These are phyloP conservation scores for Euwallacea similis DNA, from an alignment of 1,140 invertebrate species.

Conservation along the genomic window DNA sequence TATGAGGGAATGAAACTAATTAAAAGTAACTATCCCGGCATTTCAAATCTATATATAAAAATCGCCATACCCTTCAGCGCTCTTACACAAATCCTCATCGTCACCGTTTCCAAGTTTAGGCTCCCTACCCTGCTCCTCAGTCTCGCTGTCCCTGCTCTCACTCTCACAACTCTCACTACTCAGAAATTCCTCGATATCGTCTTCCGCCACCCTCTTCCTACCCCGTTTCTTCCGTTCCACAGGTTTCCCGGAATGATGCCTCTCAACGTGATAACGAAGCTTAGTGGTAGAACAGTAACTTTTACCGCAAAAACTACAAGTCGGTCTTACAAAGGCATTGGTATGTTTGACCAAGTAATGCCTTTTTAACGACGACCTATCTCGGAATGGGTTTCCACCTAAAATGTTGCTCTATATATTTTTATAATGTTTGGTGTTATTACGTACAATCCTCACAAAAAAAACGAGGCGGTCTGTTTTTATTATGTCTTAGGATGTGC, in stretches of 20 bases:
- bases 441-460: conserved; percentile 27
- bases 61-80: too few relatives aligned
- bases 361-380: conserved; percentile 20
- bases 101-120: too few relatives aligned
- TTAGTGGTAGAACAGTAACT: conserved; percentile 25
- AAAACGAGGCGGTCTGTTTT: conserved; percentile 22
- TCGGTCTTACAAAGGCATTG: conserved; percentile 12
- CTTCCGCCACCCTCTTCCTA: background rate
- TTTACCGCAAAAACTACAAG: conserved; percentile 21
- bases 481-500: conserved; percentile 41
- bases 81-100: background rate
- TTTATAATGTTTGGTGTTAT: background rate
- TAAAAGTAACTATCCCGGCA: too few relatives aligned
- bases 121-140: background rate
- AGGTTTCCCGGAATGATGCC: conserved; percentile 14
- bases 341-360: conserved; percentile 24
- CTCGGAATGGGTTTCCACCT: conserved; percentile 18
- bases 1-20: too few relatives aligned
- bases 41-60: too few relatives aligned
- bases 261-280: conserved; percentile 20
- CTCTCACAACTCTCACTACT: background rate
- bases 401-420: too few relatives aligned
- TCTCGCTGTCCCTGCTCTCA: background rate
- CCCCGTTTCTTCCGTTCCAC: conserved; percentile 9
- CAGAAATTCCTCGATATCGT: background rate